Evolutionary conservation across 2,113 vertebrate genomes (phyloP).

Genomic region (Ceuthmochares aereus): DNA sequence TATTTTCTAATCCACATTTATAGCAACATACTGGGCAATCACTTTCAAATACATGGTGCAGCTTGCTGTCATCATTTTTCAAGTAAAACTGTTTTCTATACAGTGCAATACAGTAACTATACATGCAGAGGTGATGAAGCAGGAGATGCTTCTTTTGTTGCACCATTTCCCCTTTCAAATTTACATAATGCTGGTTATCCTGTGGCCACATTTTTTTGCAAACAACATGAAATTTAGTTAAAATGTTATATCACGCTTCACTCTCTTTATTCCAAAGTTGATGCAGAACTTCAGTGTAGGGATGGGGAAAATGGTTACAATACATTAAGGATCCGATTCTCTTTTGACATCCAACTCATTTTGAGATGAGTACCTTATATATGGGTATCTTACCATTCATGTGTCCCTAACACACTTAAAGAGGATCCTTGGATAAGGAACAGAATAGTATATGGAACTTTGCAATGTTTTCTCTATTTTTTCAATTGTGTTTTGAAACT

Average conservation of each 20-base stretch:
- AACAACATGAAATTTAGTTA: not conserved
- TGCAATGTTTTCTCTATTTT: not conserved
- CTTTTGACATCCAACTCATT: not conserved
- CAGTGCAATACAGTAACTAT: not conserved
- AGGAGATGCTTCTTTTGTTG: not conserved
- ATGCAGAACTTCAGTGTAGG: not conserved
- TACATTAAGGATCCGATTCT: not conserved
- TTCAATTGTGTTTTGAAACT: not conserved
- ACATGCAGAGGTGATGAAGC: not conserved
- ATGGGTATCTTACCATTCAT: not conserved
- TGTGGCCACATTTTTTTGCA: fast-evolving
- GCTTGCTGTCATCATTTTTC: not conserved
- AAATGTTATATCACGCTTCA: not conserved
- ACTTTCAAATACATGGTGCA: not conserved
- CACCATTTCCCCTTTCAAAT: not conserved
- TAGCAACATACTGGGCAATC: not conserved
- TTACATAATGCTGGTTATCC: not conserved
- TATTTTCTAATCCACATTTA: not conserved
- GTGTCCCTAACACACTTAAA: not conserved
- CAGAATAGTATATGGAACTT: not conserved
- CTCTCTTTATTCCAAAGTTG: not conserved
- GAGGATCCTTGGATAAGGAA: not conserved
- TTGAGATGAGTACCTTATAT: not conserved
- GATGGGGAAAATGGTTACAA: not conserved
- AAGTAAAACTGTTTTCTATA: not conserved